Evolutionary conservation across 2,113 vertebrate genomes (phyloP).

Genomic region (Phyllopteryx taeniolatus): DNA sequence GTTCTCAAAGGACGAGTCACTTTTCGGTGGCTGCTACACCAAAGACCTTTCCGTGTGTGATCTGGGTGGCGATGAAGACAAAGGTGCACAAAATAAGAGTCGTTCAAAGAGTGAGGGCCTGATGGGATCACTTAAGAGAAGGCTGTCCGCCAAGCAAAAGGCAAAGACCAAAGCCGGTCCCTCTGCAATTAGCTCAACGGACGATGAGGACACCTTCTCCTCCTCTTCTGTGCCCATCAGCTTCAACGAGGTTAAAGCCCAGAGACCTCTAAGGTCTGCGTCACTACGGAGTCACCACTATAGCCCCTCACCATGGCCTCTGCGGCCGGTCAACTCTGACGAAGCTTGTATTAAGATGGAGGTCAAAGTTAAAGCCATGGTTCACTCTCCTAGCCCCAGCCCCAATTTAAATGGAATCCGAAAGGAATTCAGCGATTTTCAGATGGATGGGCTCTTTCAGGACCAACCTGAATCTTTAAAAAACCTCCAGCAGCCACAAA

Average conservation of each 20-base stretch:
- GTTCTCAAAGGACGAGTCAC: constrained; percentile 91
- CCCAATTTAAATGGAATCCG: constrained; percentile 88
- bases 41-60: constrained; percentile 89
- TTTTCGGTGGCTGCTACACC: constrained; percentile 91
- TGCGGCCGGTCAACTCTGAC: constrained; percentile 87
- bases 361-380: constrained; percentile 94
- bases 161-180: constrained; percentile 85
- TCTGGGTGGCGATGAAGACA: constrained; percentile 83
- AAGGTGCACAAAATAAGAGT: constrained; percentile 79
- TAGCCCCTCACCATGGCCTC: constrained; percentile 94
- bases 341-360: constrained; percentile 97
- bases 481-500: constrained; percentile 80
- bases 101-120: constrained; percentile 90
- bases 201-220: constrained; percentile 90
- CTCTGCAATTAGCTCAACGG: constrained; percentile 76
- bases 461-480: constrained; percentile 80
- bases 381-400: constrained; percentile 87
- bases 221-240: constrained; percentile 88
- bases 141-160: constrained; percentile 95
- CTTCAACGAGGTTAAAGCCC: constrained; percentile 89
- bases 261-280: constrained; percentile 87
- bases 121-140: constrained; percentile 94
- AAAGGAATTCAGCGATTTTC: constrained; percentile 89
- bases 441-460: constrained; percentile 82
- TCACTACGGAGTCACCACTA: constrained; percentile 94